Conservation (phyloP, 2,888 invertebrate species). For the Drosophila pseudotalamancana region DNA sequence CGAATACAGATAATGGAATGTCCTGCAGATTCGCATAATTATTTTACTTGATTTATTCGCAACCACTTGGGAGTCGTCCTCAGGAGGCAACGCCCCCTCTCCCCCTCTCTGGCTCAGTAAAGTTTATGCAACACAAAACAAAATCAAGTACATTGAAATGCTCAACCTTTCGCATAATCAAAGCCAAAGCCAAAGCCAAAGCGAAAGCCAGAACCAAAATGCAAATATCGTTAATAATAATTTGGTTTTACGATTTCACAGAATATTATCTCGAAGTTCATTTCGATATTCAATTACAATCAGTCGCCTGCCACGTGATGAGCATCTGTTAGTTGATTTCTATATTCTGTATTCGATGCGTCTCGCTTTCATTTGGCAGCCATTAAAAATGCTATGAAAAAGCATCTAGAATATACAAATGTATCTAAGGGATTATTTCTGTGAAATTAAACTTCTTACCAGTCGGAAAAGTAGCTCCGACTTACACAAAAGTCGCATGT, state of each 20-base stretch:
- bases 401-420: not conserved
- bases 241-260: not conserved
- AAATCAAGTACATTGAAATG: slow-evolving; percentile 23
- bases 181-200: no score
- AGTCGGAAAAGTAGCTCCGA: no score
- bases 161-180: slow-evolving; percentile 22
- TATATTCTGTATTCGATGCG: not conserved
- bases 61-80: slow-evolving; percentile 29
- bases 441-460: no score
- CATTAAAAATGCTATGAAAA: not conserved
- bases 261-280: not conserved
- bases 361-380: not conserved
- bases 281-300: slow-evolving; percentile 23
- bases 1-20: slow-evolving; percentile 63
- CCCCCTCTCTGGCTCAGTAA: slow-evolving; percentile 27
- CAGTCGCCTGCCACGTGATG: slow-evolving; percentile 20
- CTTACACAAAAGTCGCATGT: no score
- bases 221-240: slow-evolving; percentile 21
- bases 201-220: no score
- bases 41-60: slow-evolving; percentile 65
- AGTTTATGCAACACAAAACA: slow-evolving; percentile 8
- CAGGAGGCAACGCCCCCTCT: no score
- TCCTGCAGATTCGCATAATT: slow-evolving; percentile 70
- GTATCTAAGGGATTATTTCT: not conserved
- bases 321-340: not conserved